A percentile compares a stretch with the other conserved stretches of the same genome.
These are phyloP conservation scores for Hartigia nigra DNA, from an alignment of 2,888 invertebrate genomes.

Conservation along the genomic window DNA sequence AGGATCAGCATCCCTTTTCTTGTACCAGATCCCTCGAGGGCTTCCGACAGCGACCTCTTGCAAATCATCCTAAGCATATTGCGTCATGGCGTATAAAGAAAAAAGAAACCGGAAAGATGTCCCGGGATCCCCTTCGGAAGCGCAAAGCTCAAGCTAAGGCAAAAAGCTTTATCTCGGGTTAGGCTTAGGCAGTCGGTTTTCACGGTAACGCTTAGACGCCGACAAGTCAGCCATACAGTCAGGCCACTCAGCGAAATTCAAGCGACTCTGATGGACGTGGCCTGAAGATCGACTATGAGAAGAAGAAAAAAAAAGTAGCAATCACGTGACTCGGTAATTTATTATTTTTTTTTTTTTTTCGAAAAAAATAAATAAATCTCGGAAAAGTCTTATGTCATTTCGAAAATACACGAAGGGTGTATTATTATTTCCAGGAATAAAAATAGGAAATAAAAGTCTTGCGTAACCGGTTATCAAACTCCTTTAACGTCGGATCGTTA, in stretches of 20 bases:
- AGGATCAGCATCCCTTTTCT: background rate
- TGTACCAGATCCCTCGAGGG: background rate
- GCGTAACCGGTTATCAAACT: slow-evolving; percentile 21
- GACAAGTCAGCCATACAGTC: background rate
- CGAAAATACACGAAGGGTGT: background rate
- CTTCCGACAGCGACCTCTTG: background rate
- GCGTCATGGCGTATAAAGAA: background rate
- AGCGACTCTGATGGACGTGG: background rate
- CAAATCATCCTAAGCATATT: background rate
- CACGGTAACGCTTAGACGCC: background rate
- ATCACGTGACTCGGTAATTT: slow-evolving; percentile 6
- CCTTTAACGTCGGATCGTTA: slow-evolving; percentile 19
- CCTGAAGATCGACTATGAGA: slow-evolving; percentile 18
- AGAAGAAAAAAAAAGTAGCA: slow-evolving; percentile 9
- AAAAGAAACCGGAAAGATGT: background rate
- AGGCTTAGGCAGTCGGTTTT: background rate
- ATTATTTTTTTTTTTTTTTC: background rate
- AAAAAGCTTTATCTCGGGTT: background rate
- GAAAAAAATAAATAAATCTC: slow-evolving; percentile 22
- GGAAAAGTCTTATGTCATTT: slow-evolving; percentile 14
- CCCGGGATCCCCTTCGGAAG: background rate
- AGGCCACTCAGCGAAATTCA: background rate
- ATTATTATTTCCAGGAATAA: background rate
- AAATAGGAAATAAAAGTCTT: slow-evolving; percentile 7
- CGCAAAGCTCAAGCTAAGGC: background rate